phyloP scores from a whole-genome alignment of 2,797 vertebrate genomes.

The Cacajao melanocephalus region DNA sequence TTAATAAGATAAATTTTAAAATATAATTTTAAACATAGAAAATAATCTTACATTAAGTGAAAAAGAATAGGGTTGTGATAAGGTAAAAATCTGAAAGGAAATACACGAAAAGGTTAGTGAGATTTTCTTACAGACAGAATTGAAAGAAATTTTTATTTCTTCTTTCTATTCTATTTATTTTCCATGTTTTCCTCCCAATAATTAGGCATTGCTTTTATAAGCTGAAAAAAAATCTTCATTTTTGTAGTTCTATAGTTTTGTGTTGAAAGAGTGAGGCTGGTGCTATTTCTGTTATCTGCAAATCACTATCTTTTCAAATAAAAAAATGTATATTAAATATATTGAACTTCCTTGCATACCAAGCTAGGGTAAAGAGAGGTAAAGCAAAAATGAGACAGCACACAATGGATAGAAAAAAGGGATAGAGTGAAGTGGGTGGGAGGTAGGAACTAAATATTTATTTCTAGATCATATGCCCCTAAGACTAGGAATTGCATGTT shows the following conservation, averaged over 20 bases:
- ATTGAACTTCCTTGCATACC: not conserved
- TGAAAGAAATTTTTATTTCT: not conserved
- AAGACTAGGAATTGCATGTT: not conserved
- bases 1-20: not conserved
- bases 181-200: not conserved
- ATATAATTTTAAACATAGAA: constrained; percentile 1
- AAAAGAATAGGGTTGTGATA: not conserved
- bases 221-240: not conserved
- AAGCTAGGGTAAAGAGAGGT: not conserved
- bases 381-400: not conserved
- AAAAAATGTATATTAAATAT: not conserved
- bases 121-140: not conserved
- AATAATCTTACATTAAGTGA: not conserved
- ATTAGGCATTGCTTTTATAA: constrained; percentile 10
- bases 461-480: not conserved
- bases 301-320: not conserved
- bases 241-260: not conserved
- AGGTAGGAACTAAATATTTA: not conserved
- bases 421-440: too few relatives aligned
- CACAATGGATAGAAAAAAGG: not conserved
- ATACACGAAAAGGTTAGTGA: not conserved
- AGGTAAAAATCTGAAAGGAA: constrained; percentile 35
- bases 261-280: not conserved
- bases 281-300: not conserved
- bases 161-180: not conserved